Evolutionary conservation across 2,888 invertebrate species (phyloP), one percentile per base, ranked within the genome.

Genomic region (Ectemnius lituratus): DNA sequence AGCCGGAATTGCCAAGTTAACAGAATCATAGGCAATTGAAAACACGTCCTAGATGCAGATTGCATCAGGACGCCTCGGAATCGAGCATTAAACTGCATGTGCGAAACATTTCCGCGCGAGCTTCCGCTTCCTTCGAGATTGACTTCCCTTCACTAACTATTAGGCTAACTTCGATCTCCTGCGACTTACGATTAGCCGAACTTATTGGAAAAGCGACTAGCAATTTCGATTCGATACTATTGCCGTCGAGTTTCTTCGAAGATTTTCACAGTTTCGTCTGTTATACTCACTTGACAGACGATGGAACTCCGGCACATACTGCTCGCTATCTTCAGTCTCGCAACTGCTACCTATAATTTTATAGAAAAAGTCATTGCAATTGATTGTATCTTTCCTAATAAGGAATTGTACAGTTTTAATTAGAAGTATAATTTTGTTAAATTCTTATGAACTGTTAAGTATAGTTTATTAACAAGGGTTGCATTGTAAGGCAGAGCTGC

Each of bases 251-350:
- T 65, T 2, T 46, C 16, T 16, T 14, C 52, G 16, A 52, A 11
- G 23, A 5, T 27, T 59, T 11, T 37, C 37, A 1, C 37, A 11
- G 37, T 37, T 37, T 37, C 2, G 37, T 2, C 37, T 11, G 37
- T 8, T 37, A 37, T 23, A 81, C 86, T 87, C 67, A 87, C 86
- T 85, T 58, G 86, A 77, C 80, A 85, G 80, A 64, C 87, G 86
- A 66, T 88, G 86, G 79, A 91, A 90, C 82, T 92, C 92, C 28
- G 92, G 92, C 45, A 92, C 92, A 86, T 91, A 92, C 72, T 92
- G 92, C 80, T 92, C 92, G 80, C 92, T 92, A 79, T 92, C 92
- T 79, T 92, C 92, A 2, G 92, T 92, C 84, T 92, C 92, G 76
- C 92, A 93, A 82, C 92, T 92, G 80, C 91, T 92, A 67, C 92